These are phyloP conservation scores for Drosophila ambigua DNA, from an alignment of 1,140 invertebrate species.

Conservation along the genomic window DNA sequence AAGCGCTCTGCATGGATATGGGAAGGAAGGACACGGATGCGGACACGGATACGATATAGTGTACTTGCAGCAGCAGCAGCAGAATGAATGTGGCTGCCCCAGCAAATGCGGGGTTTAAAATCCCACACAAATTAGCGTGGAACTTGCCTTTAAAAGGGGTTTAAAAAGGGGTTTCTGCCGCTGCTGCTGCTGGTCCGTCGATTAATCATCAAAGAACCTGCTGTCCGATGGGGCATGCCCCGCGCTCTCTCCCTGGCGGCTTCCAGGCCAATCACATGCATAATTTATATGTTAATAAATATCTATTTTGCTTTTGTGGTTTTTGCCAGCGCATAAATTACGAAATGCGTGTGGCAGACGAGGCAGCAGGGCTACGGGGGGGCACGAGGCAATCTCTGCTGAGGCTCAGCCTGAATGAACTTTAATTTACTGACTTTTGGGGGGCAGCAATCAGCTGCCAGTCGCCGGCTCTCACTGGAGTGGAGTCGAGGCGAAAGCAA, in stretches of 20 bases:
- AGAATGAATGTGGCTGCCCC: background rate
- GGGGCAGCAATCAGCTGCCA: slow-evolving; percentile 71
- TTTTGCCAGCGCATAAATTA: slow-evolving; percentile 78
- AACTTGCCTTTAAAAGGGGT: slow-evolving; percentile 35
- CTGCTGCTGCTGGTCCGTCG: slow-evolving; percentile 1
- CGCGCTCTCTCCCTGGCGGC: background rate
- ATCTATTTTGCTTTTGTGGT: slow-evolving; percentile 80
- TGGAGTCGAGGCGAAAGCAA: slow-evolving; percentile 56
- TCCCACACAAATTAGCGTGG: slow-evolving; percentile 36
- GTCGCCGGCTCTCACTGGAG: slow-evolving; percentile 50
- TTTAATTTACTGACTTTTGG: slow-evolving; percentile 81
- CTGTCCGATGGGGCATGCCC: slow-evolving; percentile 15
- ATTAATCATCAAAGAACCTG: slow-evolving; percentile 10
- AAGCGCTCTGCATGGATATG: slow-evolving; percentile 18
- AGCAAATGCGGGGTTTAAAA: slow-evolving; percentile 24
- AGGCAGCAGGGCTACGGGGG: slow-evolving; percentile 19
- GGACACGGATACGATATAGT: too few relatives aligned
- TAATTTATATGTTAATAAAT: slow-evolving; percentile 82
- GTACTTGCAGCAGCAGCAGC: too few relatives aligned
- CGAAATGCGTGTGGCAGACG: slow-evolving; percentile 64
- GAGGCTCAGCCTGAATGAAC: slow-evolving; percentile 50
- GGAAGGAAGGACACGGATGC: too few relatives aligned
- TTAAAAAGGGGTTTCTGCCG: slow-evolving; percentile 23
- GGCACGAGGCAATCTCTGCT: slow-evolving; percentile 14
- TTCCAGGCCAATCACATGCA: slow-evolving; percentile 73